Evolutionary conservation across 2,113 vertebrate species (phyloP).

Genomic region (Propithecus coquereli): DNA sequence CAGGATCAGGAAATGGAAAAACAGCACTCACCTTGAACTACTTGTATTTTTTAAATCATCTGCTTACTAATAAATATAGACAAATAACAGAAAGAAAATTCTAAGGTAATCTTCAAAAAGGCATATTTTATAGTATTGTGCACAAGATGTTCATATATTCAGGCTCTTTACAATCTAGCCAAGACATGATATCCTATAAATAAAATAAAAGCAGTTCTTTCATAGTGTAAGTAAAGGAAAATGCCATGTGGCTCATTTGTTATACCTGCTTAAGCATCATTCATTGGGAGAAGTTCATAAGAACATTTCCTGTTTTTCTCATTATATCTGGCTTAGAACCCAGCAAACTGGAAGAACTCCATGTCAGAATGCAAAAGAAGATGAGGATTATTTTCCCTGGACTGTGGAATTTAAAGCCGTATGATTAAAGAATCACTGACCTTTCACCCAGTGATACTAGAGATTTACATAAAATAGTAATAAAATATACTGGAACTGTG

Average conservation of each 20-base stretch:
- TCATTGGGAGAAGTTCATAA: not conserved
- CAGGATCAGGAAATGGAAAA: not conserved
- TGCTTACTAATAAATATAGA: not conserved
- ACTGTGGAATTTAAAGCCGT: not conserved
- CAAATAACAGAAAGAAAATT: not conserved
- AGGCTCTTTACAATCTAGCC: not conserved
- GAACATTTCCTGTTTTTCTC: not conserved
- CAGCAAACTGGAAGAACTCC: not conserved
- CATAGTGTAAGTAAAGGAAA: not conserved
- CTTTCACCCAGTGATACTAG: not conserved
- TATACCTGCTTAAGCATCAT: not conserved
- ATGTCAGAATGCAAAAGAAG: not conserved
- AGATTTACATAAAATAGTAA: not conserved
- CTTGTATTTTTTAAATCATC: not conserved
- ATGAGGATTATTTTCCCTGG: accelerated
- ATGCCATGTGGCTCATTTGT: not conserved
- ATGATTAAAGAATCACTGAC: not conserved
- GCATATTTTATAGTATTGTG: not conserved
- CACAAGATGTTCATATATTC: not conserved
- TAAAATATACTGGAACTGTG: not conserved
- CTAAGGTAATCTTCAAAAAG: not conserved
- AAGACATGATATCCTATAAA: not conserved
- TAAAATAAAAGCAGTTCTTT: not conserved
- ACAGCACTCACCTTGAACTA: conserved; percentile 2
- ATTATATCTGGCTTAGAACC: not conserved